These are phyloP conservation scores for Philaethria dido DNA, from an alignment of 2,888 invertebrate species.

Conservation along the genomic window DNA sequence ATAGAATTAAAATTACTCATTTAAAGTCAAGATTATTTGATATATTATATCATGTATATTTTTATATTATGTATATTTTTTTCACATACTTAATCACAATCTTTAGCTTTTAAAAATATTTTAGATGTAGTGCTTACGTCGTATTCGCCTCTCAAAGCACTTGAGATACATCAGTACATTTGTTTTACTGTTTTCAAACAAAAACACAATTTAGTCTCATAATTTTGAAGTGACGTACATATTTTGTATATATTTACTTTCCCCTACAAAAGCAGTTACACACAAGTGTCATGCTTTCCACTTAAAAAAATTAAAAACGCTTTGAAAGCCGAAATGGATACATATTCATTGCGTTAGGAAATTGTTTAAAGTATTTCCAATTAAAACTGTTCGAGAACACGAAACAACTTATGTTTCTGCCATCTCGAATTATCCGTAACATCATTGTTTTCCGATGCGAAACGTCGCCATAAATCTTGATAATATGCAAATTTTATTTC, in stretches of 20 bases:
- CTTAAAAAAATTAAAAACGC: conserved; percentile 18
- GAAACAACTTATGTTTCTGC: conserved; percentile 47
- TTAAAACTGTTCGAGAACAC: conserved; percentile 28
- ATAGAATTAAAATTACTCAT: too few species aligned
- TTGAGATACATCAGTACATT: conserved; percentile 10
- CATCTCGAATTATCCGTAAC: conserved; percentile 56
- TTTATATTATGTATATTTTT: neutral
- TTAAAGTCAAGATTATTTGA: too few species aligned
- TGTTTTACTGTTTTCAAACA: conserved; percentile 1
- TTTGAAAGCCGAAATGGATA: conserved; percentile 7
- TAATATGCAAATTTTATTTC: conserved; percentile 83
- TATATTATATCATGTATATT: too few species aligned
- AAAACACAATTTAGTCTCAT: conserved; percentile 4
- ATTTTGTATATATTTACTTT: conserved; percentile 8
- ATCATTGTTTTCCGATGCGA: conserved; percentile 74
- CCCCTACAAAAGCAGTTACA: conserved; percentile 2
- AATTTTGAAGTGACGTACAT: neutral
- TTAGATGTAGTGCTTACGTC: neutral
- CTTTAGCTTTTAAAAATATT: neutral
- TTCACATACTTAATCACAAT: neutral
- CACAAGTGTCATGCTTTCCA: conserved; percentile 14
- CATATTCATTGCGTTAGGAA: conserved; percentile 22
- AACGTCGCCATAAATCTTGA: conserved; percentile 75
- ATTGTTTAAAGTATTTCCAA: conserved; percentile 25
- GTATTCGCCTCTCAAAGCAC: neutral